Evolutionary conservation across 2,888 invertebrate genomes (phyloP).

Genomic region (Conus canariensis): DNA sequence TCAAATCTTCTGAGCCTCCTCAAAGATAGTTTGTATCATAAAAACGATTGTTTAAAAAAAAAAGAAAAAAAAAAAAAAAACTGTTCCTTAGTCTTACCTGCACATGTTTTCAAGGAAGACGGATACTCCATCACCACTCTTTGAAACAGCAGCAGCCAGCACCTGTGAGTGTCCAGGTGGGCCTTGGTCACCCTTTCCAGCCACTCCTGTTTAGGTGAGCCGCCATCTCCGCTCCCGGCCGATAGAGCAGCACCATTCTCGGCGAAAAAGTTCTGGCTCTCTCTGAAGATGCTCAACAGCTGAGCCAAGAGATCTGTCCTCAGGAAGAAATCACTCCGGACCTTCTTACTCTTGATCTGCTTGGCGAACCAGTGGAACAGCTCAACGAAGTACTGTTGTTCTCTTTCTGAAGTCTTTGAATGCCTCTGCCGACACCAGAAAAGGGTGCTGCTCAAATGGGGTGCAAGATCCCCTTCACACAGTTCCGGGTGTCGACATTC

Average conservation of each 20-base stretch:
- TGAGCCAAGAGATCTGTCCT: neutral
- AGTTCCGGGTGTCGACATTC: neutral
- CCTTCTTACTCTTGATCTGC: conserved; percentile 18
- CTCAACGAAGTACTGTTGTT: neutral
- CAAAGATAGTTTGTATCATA: too few relatives aligned
- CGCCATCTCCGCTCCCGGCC: neutral
- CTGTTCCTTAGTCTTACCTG: neutral
- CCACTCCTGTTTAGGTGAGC: neutral
- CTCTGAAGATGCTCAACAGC: neutral
- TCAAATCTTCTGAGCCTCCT: too few relatives aligned
- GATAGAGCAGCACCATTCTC: neutral
- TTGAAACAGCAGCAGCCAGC: conserved; percentile 25
- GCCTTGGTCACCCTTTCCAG: neutral
- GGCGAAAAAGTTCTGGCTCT: conserved; percentile 7
- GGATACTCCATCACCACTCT: neutral
- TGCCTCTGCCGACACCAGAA: neutral
- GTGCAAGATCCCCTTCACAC: neutral
- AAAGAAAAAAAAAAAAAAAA: too few relatives aligned
- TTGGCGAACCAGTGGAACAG: neutral
- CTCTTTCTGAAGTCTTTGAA: neutral
- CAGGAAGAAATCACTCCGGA: neutral
- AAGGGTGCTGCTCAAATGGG: neutral
- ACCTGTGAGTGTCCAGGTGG: conserved; percentile 34
- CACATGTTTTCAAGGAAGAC: neutral
- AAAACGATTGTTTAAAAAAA: too few relatives aligned